Base-by-base conservation (phyloP, 2,888 invertebrate species). In the Corythucha ciliata region DNA sequence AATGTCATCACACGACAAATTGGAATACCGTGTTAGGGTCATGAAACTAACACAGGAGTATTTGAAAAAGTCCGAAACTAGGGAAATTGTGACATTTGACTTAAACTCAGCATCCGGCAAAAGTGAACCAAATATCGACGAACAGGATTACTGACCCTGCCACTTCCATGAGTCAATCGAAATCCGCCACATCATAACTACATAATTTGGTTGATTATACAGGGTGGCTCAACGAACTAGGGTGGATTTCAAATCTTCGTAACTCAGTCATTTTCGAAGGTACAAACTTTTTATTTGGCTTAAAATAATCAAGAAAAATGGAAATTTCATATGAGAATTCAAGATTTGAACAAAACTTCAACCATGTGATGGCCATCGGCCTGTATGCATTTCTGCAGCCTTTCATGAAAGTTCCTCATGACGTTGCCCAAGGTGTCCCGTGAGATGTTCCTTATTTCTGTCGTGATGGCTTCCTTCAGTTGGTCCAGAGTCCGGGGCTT, bases 401-500 rank as follows among this genome's bases (percentile, higher is more conserved):
- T 27, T 44, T 42, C 20, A 7, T 18, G 16, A 32, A 44, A 29
- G 32, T n/a, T 44, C 26, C 12, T 42, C 26, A 18, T 27, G 10
- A 29, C 44, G 2, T 21, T 44, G 7, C 32, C 44, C 32, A 44
- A 18, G 3, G 24, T 29, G 16, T 44, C 44, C 4, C 2, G n/a
- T 10, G 29, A 21, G 44, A 46, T 46, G 46, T 24, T 33, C 14
- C 3, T 33, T 33, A 46, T 34, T 34, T 34, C 34, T 2, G 24
- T 5, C n/a, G 34, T 5, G 22, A 34, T 36, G 2, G 46, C 16
- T 7, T 4, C 36, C 46, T 46, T 46, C 16, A 46, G 25, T 8
- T 46, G 34, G 34, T 46, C 24, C 36, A 46, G 36, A 24, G 46
- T 46, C 10, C 42, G 12, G 6, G 42, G 42, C 12, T 42, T 42